Evolutionary conservation across 2,797 vertebrate species (phyloP).

Genomic region (Lacerta agilis): DNA sequence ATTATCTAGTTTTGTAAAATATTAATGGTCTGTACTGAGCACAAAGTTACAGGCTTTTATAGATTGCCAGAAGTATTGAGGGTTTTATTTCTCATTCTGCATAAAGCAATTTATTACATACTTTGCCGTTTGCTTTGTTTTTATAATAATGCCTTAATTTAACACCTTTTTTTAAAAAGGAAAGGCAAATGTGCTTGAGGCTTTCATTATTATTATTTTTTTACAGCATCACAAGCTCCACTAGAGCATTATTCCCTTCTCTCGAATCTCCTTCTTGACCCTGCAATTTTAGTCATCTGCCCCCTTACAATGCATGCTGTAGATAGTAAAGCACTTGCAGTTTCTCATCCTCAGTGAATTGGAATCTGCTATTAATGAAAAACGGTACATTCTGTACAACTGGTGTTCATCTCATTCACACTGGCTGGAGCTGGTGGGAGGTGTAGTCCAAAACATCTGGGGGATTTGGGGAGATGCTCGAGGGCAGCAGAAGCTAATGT

Average conservation of each 20-base stretch:
- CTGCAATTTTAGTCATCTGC: conserved; percentile 19
- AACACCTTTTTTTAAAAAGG: not conserved
- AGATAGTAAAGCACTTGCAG: conserved; percentile 15
- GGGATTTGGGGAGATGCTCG: too few relatives aligned
- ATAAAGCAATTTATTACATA: conserved; percentile 24
- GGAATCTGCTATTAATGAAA: conserved; percentile 42
- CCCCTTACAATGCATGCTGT: not conserved
- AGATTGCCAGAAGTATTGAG: conserved; percentile 1
- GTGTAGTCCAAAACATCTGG: too few relatives aligned
- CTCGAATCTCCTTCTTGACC: conserved; percentile 32
- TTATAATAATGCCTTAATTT: conserved; percentile 18
- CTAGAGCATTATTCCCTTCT: conserved; percentile 16
- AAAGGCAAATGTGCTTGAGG: conserved; percentile 25
- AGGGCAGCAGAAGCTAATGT: too few relatives aligned
- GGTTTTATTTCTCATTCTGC: conserved; percentile 26
- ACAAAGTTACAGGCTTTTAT: conserved; percentile 14
- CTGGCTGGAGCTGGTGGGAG: too few relatives aligned
- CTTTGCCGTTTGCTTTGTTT: conserved; percentile 24
- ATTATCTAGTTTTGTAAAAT: conserved; percentile 4
- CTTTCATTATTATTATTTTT: conserved; percentile 12
- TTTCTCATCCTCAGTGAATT: conserved; percentile 3
- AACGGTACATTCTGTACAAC: not conserved
- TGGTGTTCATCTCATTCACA: too few relatives aligned
- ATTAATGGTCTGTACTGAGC: conserved; percentile 4
- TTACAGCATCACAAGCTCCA: conserved; percentile 41